Base-by-base conservation (phyloP, 2,888 invertebrate genomes). In the Silvanus unidentatus region DNA sequence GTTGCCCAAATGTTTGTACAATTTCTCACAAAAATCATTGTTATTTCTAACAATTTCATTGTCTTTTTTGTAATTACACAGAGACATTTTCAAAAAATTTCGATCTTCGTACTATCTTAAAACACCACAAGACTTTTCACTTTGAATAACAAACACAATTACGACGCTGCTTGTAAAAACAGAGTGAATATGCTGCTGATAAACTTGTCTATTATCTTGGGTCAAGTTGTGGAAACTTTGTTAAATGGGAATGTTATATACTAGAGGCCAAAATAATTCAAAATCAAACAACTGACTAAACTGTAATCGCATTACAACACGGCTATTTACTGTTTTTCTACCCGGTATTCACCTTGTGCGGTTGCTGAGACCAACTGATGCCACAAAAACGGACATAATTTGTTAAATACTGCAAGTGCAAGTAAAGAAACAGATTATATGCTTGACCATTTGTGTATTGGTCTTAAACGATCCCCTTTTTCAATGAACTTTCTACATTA, bases 1-100 rank as follows among this genome's bases (percentile, higher is more conserved):
- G 29, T 57, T 44, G 8, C 64, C 62, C 16, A 65, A 48, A 50
- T 63, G 51, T 45, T 66, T 63, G 34, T 55, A 59, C 35, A 65
- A 48, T 37, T 60, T 59, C 37, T 61, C 61, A 36, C 53, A 54
- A 13, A 49, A 48, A 5, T 53, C 56, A 14, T 57, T 55, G 32
- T 54, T 41, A 32, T 22, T 8, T 8, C 8, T 22, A 8, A 22
- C 45, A 43, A 14, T 56, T 45, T 13, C 38, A 6, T 38, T 14
- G 38, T 32, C n/a, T n/a, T n/a, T 42, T 27, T 45, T 22, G 30
- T 45, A 45, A 14, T 32, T 43, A 45, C 47, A 47, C 29, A 50
- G 39, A 28, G 50, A 50, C 52, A 53, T 53, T 51, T 27, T 44
- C 4, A 28, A 8, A 8, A 28, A 28, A 28, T 28, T n/a, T n/a